Conservation (phyloP, 2,888 invertebrate genomes). For the Prosopocoilus inquinatus region DNA sequence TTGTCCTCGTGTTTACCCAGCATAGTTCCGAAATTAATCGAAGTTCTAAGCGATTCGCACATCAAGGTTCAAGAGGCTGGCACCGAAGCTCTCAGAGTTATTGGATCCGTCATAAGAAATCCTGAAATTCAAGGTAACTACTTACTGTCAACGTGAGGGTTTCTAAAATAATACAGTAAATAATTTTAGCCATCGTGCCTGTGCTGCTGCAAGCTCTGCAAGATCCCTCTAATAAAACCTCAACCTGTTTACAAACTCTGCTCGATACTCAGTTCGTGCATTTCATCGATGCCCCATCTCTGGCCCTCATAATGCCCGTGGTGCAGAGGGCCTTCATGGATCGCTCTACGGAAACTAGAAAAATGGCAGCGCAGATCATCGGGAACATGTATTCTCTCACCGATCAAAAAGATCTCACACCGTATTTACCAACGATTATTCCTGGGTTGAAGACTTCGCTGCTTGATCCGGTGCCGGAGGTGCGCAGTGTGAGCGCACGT, state of each 20-base stretch:
- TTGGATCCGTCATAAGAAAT: conserved; percentile 96
- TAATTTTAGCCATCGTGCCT: conserved; percentile 71
- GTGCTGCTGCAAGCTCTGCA: conserved; percentile 87
- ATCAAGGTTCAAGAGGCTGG: conserved; percentile 96
- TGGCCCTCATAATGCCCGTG: conserved; percentile 99
- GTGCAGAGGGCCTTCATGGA: conserved; percentile 97
- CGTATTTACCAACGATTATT: conserved; percentile 93
- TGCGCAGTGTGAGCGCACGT: conserved; percentile 91
- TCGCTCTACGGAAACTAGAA: conserved; percentile 94
- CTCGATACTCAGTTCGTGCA: conserved; percentile 97
- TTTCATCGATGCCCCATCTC: conserved; percentile 97
- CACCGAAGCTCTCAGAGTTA: conserved; percentile 90
- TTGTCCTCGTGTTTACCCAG: conserved; percentile 95
- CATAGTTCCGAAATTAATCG: conserved; percentile 96
- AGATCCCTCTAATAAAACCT: conserved; percentile 95
- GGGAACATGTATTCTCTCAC: conserved; percentile 99
- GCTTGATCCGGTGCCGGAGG: conserved; percentile 97
- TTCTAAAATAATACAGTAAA: background rate
- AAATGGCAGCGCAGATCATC: conserved; percentile 99
- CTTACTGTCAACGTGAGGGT: background rate
- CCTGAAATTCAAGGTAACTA: conserved; percentile 89
- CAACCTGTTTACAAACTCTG: conserved; percentile 86
- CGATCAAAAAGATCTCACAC: conserved; percentile 96
- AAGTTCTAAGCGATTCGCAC: conserved; percentile 96
- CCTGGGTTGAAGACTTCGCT: conserved; percentile 95